Base-by-base conservation (phyloP, 1,140 invertebrate species). In the Nymphalis io region DNA sequence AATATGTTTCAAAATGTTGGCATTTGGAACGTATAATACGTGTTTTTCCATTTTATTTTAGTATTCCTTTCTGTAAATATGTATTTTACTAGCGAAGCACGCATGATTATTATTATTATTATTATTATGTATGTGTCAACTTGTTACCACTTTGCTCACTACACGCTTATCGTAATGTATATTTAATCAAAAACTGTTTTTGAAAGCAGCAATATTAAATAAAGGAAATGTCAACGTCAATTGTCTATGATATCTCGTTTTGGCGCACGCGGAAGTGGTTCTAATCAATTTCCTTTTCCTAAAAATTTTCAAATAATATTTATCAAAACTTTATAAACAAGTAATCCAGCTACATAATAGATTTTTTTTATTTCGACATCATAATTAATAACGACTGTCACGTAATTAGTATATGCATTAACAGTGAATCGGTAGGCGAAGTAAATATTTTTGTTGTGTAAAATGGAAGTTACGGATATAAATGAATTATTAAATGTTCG, bases 251-350 rank as follows among this genome's bases (percentile, higher is more conserved):
- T 18, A 60, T 20, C 44, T 40, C 21, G 58, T 70, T 81, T 82
- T 81, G 78, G 79, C 83, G 87, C 87, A 88, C 87, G 87, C 87
- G 87, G 87, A 86, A 84, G 84, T 87, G 79, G 80, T 75, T 79
- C 70, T 62, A 85, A 78, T 77, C 80, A 77, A 82, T 88, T 88
- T 88, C 86, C 86, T 88, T 88, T 88, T 88, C 86, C 86, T 88
- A 75, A 76, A 79, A 80, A 80, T 82, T 86, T 88, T 83, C 82
- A 85, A 85, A 84, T 80, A 65, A 72, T 70, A 74, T 72, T 76
- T 74, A 67, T 69, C 44, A 59, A n/a, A 72, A 55, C 21, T 73
- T 74, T 67, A 44, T 48, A 58, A 69, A 71, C 61, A 58, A 72
- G 60, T 73, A 73, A 76, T 74, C 48, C 51, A 57, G 27, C 46